phyloP scores from a whole-genome alignment of 2,888 invertebrate species.

The Diloba caeruleocephala region DNA sequence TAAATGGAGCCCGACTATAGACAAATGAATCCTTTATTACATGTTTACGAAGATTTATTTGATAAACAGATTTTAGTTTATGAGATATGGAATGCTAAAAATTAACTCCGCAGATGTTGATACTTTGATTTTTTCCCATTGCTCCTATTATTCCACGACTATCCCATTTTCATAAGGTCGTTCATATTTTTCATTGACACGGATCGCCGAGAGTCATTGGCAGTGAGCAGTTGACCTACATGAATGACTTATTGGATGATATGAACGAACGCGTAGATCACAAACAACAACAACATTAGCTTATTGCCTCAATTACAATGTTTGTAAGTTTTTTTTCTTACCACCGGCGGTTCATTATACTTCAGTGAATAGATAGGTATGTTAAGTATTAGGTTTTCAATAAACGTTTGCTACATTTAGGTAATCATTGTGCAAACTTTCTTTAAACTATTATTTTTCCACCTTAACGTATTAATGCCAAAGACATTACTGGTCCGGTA shows the following conservation, averaged over 20 bases:
- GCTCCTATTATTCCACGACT: constrained; percentile 9
- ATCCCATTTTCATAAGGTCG: constrained; percentile 6
- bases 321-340: background rate
- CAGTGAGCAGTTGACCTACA: constrained; percentile 20
- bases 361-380: background rate
- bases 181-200: constrained; percentile 31
- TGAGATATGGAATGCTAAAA: too few relatives aligned
- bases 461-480: background rate
- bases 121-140: constrained; percentile 1
- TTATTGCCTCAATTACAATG: background rate
- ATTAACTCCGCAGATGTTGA: too few relatives aligned
- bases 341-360: background rate
- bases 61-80: background rate
- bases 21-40: constrained; percentile 1
- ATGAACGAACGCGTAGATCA: constrained; percentile 14
- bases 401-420: too few relatives aligned
- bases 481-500: background rate
- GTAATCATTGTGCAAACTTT: background rate
- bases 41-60: constrained; percentile 15
- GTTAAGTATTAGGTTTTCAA: background rate
- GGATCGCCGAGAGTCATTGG: constrained; percentile 31
- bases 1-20: constrained; percentile 12
- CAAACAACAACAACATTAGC: constrained; percentile 29
- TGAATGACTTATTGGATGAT: constrained; percentile 23
- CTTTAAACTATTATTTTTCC: background rate